phyloP scores from a whole-genome alignment of 2,797 vertebrate genomes.

The Notamacropus eugenii region DNA sequence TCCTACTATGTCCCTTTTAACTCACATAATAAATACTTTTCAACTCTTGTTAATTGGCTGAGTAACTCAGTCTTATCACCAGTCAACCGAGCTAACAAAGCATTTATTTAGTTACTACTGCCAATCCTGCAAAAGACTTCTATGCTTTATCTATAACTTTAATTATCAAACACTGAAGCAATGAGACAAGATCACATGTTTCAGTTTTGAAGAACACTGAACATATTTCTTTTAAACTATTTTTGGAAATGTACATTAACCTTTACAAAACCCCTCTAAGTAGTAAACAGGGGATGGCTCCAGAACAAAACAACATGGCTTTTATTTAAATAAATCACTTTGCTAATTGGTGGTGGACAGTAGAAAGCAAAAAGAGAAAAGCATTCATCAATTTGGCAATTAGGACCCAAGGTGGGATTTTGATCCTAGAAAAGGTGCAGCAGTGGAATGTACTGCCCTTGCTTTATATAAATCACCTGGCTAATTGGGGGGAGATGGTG shows the following conservation, averaged over 20 bases:
- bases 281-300: neutral
- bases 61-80: neutral
- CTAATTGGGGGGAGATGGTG: neutral
- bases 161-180: conserved; percentile 34
- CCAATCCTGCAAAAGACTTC: neutral
- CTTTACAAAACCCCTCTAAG: conserved; percentile 47
- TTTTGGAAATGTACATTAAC: conserved; percentile 37
- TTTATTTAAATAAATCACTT: conserved; percentile 50
- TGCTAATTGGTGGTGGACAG: neutral
- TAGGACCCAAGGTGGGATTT: conserved; percentile 41
- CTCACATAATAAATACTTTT: neutral
- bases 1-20: neutral
- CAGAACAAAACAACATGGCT: conserved; percentile 18
- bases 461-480: conserved; percentile 11
- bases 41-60: neutral
- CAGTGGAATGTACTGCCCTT: neutral
- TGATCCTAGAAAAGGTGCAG: conserved; percentile 37
- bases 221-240: neutral
- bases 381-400: neutral
- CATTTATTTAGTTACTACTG: neutral
- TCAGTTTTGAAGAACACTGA: conserved; percentile 22
- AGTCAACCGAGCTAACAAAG: neutral
- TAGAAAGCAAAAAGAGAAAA: conserved; percentile 7
- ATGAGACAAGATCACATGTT: conserved; percentile 21
- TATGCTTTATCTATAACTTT: conserved; percentile 30